A percentile compares a stretch with the other conserved stretches of the same genome.
Conservation (phyloP, 1,140 invertebrate species). For the Sminthurides bifidus region DNA sequence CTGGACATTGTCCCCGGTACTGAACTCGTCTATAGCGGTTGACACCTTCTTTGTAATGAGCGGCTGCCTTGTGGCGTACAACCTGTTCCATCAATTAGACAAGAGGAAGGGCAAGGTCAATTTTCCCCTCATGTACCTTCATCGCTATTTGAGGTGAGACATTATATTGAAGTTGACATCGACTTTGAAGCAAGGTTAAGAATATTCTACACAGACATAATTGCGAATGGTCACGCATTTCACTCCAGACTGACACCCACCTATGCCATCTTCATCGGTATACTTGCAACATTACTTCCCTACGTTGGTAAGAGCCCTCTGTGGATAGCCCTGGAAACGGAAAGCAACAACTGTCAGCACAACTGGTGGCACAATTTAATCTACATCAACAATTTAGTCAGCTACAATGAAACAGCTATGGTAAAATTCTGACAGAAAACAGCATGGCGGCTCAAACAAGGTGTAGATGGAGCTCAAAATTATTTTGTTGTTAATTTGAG, state of each 20-base stretch:
- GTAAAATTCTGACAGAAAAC: background rate
- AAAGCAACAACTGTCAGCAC: slow-evolving; percentile 44
- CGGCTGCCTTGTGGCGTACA: slow-evolving; percentile 32
- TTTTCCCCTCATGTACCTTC: slow-evolving; percentile 25
- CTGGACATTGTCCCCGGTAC: slow-evolving; percentile 14
- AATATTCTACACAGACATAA: slow-evolving; percentile 1
- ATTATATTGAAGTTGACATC: background rate
- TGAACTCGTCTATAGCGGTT: slow-evolving; percentile 38
- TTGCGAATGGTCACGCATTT: background rate
- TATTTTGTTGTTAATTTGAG: too few species aligned
- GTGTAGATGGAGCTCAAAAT: too few species aligned
- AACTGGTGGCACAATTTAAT: slow-evolving; percentile 76
- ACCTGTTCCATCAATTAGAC: slow-evolving; percentile 29
- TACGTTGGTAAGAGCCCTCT: slow-evolving; percentile 54
- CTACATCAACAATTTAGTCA: slow-evolving; percentile 46
- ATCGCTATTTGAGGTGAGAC: slow-evolving; percentile 31
- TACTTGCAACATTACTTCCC: slow-evolving; percentile 56
- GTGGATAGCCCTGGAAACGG: slow-evolving; percentile 51
- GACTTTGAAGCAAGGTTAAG: background rate
- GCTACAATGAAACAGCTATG: too few species aligned
- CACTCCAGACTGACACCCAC: slow-evolving; percentile 32
- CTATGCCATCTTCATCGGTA: slow-evolving; percentile 42
- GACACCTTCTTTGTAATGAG: slow-evolving; percentile 40
- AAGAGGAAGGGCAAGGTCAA: slow-evolving; percentile 25
- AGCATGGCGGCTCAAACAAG: too few species aligned